Percentiles rank a stretch among this genome's conserved stretches.
phyloP scores from a whole-genome alignment of 2,113 vertebrate species.

The Seriola aureovittata region DNA sequence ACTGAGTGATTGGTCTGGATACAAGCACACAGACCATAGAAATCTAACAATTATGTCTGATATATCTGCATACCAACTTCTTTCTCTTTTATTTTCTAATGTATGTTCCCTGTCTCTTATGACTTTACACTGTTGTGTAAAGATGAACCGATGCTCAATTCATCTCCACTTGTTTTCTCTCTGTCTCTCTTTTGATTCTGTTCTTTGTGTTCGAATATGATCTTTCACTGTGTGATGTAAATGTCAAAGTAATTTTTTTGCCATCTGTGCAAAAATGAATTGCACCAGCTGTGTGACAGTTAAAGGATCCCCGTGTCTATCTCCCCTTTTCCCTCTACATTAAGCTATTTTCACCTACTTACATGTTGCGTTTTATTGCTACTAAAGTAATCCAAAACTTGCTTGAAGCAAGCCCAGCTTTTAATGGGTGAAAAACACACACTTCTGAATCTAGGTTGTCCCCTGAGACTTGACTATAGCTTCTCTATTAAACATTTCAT shows the following conservation, averaged over 20 bases:
- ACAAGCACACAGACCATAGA: not conserved
- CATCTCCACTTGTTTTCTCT: too few relatives aligned
- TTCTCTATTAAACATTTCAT: slow-evolving; percentile 29
- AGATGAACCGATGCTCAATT: not conserved
- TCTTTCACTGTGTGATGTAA: slow-evolving; percentile 13
- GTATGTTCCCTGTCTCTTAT: not conserved
- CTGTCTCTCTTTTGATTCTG: not conserved
- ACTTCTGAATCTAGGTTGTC: not conserved
- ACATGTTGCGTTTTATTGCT: slow-evolving; percentile 21
- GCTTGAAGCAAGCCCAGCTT: not conserved
- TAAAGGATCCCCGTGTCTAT: not conserved
- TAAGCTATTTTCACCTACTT: not conserved
- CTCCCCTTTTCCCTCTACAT: not conserved
- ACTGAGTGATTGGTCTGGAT: not conserved
- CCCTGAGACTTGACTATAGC: not conserved
- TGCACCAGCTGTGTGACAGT: slow-evolving; percentile 13
- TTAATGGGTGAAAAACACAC: slow-evolving; percentile 32
- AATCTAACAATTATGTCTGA: not conserved
- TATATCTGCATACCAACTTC: not conserved
- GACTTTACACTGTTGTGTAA: too few relatives aligned
- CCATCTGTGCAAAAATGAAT: slow-evolving; percentile 28
- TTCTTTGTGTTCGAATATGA: not conserved
- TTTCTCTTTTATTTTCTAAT: not conserved
- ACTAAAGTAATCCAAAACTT: slow-evolving; percentile 18
- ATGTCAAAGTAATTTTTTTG: slow-evolving; percentile 48